Base-by-base conservation (phyloP, 1,140 invertebrate species). In the Chironomus striatipennis region DNA sequence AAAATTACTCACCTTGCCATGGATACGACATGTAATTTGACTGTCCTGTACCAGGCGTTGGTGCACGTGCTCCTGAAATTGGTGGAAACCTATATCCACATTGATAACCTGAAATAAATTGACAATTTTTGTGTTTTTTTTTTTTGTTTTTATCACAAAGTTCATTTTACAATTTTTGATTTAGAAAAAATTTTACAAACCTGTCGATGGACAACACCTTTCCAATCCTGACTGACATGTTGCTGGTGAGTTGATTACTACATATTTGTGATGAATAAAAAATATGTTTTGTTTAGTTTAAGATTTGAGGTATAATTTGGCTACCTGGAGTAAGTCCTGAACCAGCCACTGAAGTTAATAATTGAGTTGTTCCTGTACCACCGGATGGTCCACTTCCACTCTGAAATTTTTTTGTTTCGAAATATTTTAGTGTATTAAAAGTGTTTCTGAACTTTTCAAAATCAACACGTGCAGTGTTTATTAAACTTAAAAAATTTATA, bases 21-120 rank as follows among this genome's bases (percentile, higher is more conserved):
- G 81, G 81, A 79, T 80, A 83, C 4, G 78, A 78, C 1, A 80
- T 79, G 21, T 78, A 82, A 73, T 76, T 77, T 10, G 80, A 80
- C 73, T 83, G 80, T 7, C 79, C 80, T 3, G 77, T 43, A 65
- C 74, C 76, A 0, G 79, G 77, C 7, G 76, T 2, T 0, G 77
- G n/a, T 72, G 9, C 8, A 4, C 15, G 24, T 4, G 79, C 73
- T 0, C 80, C 80, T 0, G 80, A 76, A 1, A 81, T 79, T 5
- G 81, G 80, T 3, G 81, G 78, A 57, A 79, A 82, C 0, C 79
- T 75, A 0, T 76, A 74, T 0, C 81, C 81, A 21, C 81, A 82
- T 24, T 79, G 79, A 75, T 83, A 34, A 34, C 24, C 24, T 34
- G 24, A 34, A 34, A n/a, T 57, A 12, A 47, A 47, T 3, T 10